These are phyloP conservation scores for Melanerpes formicivorus DNA, from an alignment of 2,113 vertebrate species.

Conservation along the genomic window DNA sequence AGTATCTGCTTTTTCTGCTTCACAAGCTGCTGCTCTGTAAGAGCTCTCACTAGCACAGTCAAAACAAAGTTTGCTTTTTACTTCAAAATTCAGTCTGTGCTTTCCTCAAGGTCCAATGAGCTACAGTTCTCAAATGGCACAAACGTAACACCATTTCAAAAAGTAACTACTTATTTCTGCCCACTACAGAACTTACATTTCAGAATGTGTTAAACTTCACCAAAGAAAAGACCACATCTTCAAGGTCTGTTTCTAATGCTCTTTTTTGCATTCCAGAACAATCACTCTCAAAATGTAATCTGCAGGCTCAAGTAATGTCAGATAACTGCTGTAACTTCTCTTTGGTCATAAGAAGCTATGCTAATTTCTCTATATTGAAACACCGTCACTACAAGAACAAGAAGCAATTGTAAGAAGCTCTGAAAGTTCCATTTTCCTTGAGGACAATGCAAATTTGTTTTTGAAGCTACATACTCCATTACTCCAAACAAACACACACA, in stretches of 20 bases:
- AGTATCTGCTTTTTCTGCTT: neutral
- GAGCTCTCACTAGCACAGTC: neutral
- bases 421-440: neutral
- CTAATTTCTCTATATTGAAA: neutral
- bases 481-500: neutral
- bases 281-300: neutral
- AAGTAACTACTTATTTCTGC: neutral
- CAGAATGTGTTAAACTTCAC: neutral
- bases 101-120: constrained; percentile 12
- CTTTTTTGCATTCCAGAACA: neutral
- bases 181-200: neutral
- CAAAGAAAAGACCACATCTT: neutral
- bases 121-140: neutral
- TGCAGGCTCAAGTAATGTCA: neutral
- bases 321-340: neutral
- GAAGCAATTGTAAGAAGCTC: neutral
- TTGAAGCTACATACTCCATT: neutral
- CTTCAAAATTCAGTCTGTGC: constrained; percentile 3
- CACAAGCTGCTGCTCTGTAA: neutral
- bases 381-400: neutral
- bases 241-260: neutral
- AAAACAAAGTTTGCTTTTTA: constrained; percentile 39
- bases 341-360: accelerated
- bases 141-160: neutral
- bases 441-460: neutral